Evolutionary conservation across 2,113 vertebrate genomes (phyloP).

Genomic region (Pipa parva): DNA sequence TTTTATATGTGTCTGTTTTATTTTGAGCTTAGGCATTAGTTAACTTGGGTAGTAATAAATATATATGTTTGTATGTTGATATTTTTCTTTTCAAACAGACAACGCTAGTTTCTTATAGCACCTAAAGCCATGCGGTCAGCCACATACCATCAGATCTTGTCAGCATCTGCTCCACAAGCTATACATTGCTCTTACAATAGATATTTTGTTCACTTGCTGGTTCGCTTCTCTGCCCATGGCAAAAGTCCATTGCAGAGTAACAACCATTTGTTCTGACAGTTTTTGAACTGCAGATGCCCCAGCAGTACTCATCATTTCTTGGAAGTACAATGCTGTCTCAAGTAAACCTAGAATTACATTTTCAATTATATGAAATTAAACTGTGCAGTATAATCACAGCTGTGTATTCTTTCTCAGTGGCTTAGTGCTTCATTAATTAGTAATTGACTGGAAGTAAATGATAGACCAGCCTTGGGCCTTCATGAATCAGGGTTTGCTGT

Average conservation of each 20-base stretch:
- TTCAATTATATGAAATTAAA: constrained; percentile 46
- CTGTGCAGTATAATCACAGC: constrained; percentile 38
- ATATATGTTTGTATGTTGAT: no score
- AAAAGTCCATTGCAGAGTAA: constrained; percentile 30
- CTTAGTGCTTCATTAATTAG: constrained; percentile 59
- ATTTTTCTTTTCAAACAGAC: no score
- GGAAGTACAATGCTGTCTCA: constrained; percentile 45
- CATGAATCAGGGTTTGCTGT: constrained; percentile 45
- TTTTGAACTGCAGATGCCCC: neutral
- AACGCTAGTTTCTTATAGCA: no score
- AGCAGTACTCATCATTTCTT: constrained; percentile 34
- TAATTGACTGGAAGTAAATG: constrained; percentile 57
- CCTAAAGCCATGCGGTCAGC: constrained; percentile 4
- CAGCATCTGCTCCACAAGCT: constrained; percentile 10
- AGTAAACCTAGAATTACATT: constrained; percentile 51
- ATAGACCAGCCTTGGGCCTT: constrained; percentile 49
- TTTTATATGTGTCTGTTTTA: no score
- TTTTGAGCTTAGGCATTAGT: no score
- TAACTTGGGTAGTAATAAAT: no score
- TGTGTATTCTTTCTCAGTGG: constrained; percentile 46
- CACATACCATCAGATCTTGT: constrained; percentile 22
- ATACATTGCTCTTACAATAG: constrained; percentile 3
- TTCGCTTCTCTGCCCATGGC: constrained; percentile 20
- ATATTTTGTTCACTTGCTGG: constrained; percentile 30
- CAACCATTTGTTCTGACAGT: constrained; percentile 41